Evolutionary conservation across 2,888 invertebrate genomes (phyloP).

Genomic region (Heliconius ethilla): DNA sequence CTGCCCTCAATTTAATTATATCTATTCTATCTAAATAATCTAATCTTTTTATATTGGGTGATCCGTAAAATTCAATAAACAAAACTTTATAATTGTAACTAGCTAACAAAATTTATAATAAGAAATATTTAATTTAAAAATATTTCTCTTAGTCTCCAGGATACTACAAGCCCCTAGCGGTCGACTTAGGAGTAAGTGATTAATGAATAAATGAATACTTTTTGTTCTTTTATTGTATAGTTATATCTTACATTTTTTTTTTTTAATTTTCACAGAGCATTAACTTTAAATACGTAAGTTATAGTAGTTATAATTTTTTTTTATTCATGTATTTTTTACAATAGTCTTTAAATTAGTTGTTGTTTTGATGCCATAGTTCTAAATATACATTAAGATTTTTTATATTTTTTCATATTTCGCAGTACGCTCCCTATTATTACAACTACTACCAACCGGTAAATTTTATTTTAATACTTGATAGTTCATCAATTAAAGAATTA

Average conservation of each 20-base stretch:
- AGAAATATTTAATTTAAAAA: no score
- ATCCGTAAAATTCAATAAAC: no score
- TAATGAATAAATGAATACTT: no score
- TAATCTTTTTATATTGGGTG: no score
- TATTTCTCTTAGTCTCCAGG: slow-evolving; percentile 37
- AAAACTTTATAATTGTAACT: no score
- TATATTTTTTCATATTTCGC: background rate
- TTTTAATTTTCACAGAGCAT: slow-evolving; percentile 51
- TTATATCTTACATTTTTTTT: slow-evolving; percentile 3
- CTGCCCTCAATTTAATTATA: no score
- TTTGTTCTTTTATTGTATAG: background rate
- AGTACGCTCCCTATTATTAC: slow-evolving; percentile 22
- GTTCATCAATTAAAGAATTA: background rate
- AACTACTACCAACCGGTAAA: slow-evolving; percentile 25
- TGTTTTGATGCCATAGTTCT: background rate
- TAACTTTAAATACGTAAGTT: slow-evolving; percentile 59
- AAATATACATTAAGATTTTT: background rate
- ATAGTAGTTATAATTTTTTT: background rate
- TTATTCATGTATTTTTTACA: no score
- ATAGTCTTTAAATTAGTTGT: background rate
- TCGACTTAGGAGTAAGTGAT: slow-evolving; percentile 47
- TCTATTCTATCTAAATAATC: no score
- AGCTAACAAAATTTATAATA: no score
- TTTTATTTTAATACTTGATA: background rate
- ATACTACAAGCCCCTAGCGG: slow-evolving; percentile 22